Percentiles rank a stretch among this genome's conserved stretches.
Evolutionary conservation across 2,797 vertebrate genomes (phyloP).

Genomic region (Nasua narica): DNA sequence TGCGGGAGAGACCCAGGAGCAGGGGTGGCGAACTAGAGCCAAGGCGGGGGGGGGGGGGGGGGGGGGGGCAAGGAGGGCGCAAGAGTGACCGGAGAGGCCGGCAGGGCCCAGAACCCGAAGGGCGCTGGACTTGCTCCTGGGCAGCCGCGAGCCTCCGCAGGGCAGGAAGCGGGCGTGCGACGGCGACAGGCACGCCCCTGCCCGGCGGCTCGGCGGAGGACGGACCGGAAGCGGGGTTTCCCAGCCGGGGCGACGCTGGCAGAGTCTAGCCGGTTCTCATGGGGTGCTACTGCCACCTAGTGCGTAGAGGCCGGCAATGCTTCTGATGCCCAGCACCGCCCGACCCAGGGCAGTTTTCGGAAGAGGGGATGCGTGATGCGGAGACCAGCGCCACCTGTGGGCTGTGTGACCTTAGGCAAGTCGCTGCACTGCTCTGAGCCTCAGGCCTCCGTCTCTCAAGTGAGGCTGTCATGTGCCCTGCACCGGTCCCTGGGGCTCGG

Average conservation of each 20-base stretch:
- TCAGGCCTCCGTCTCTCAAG: neutral
- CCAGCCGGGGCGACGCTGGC: neutral
- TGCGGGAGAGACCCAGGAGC: neutral
- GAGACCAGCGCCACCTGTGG: neutral
- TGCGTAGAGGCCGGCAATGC: neutral
- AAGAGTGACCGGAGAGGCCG: neutral
- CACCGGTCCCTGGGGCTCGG: neutral
- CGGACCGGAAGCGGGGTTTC: neutral
- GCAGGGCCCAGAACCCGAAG: neutral
- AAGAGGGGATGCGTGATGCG: neutral
- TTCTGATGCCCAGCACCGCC: neutral
- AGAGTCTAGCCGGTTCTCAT: neutral
- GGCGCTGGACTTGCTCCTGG: neutral
- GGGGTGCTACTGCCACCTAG: slow-evolving; percentile 29
- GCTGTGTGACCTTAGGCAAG: neutral
- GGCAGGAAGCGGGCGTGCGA: neutral
- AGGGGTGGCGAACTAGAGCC: neutral
- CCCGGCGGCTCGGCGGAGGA: neutral
- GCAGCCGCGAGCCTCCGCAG: neutral
- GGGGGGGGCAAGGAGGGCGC: neutral
- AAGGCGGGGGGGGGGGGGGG: neutral
- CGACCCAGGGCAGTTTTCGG: neutral
- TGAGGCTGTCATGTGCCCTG: neutral
- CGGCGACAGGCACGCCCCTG: neutral
- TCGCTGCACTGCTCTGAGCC: neutral